These are phyloP conservation scores for Xiphias gladius DNA, from an alignment of 2,113 vertebrate genomes.

Conservation along the genomic window DNA sequence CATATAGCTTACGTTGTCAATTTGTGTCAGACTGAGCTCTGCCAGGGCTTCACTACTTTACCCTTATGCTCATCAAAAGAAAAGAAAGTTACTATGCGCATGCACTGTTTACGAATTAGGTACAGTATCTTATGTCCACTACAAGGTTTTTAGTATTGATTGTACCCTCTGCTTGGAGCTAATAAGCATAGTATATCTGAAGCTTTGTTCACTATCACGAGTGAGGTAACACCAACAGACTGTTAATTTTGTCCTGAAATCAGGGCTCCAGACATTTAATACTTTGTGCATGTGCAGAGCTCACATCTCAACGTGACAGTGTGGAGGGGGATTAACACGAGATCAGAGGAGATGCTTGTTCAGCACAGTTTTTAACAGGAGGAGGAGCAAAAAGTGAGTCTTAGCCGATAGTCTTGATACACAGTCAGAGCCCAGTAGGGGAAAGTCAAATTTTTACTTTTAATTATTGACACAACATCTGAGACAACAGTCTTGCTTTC, in stretches of 20 bases:
- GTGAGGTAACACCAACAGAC: background rate
- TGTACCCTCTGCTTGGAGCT: background rate
- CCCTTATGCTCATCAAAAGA: background rate
- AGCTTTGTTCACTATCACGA: conserved; percentile 6
- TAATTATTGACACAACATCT: background rate
- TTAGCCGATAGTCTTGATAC: background rate
- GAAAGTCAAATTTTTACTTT: background rate
- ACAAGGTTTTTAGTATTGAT: background rate
- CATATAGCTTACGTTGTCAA: background rate
- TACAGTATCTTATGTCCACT: background rate
- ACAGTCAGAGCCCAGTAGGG: background rate
- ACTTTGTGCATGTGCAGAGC: background rate
- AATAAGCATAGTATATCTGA: background rate
- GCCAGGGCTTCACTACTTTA: background rate
- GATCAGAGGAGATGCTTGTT: conserved; percentile 60
- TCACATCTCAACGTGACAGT: conserved; percentile 10
- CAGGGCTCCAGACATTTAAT: background rate
- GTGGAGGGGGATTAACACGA: conserved; percentile 40
- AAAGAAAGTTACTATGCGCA: background rate
- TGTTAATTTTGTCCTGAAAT: background rate
- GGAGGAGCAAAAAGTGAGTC: background rate
- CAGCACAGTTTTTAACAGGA: conserved; percentile 51
- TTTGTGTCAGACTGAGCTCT: background rate
- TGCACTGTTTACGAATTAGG: background rate
- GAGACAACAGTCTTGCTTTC: background rate